phyloP scores from a whole-genome alignment of 2,113 vertebrate species.

The Stegostoma tigrinum region DNA sequence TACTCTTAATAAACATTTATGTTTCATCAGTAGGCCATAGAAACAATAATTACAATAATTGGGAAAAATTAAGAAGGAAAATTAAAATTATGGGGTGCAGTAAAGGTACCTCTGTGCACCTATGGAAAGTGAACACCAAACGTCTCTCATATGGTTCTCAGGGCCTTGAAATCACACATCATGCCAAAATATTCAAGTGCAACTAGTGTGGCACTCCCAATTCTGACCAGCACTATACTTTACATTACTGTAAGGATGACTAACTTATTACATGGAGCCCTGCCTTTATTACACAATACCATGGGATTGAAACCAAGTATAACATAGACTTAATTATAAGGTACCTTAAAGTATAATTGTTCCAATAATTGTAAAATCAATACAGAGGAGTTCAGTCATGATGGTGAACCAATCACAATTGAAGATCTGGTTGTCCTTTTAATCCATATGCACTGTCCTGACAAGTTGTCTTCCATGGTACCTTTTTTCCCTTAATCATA shows the following conservation, averaged over 20 bases:
- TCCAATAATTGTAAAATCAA: not conserved
- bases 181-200: not conserved
- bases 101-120: not conserved
- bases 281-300: slow-evolving; percentile 17
- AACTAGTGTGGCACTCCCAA: not conserved
- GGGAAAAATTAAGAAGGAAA: not conserved
- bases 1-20: not conserved
- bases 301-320: not conserved
- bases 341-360: not conserved
- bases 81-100: not conserved
- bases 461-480: not conserved
- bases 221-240: not conserved
- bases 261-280: not conserved
- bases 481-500: not conserved
- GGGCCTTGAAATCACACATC: not conserved
- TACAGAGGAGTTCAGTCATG: not conserved
- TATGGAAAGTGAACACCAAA: not conserved
- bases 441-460: not conserved
- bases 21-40: not conserved
- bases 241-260: not conserved
- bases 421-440: not conserved
- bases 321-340: not conserved
- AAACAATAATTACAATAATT: slow-evolving; percentile 1
- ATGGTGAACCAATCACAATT: not conserved
- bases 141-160: not conserved